Evolutionary conservation across 2,797 vertebrate genomes (phyloP).

Genomic region (Aeoliscus strigatus): DNA sequence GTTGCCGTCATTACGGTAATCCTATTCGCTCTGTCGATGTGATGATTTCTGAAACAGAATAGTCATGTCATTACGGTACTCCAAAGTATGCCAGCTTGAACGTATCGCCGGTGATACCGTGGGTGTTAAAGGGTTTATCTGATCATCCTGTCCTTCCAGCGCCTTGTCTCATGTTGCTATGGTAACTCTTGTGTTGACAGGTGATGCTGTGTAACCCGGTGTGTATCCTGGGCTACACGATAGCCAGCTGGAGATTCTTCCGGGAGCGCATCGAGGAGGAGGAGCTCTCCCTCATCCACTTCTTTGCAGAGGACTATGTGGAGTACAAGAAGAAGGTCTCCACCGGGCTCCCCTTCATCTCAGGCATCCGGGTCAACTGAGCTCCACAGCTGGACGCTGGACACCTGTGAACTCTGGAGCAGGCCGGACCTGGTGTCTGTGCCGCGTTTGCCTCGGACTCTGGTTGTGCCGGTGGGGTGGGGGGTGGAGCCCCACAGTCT

Average conservation of each 20-base stretch:
- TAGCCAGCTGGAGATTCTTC: conserved; percentile 96
- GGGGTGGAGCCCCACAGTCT: no score
- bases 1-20: no score
- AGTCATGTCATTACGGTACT: no score
- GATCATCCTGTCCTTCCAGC: no score
- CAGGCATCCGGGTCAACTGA: conserved; percentile 85
- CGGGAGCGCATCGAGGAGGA: conserved; percentile 94
- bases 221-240: conserved; percentile 85
- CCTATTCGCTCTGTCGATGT: no score
- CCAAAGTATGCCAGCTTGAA: no score
- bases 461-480: no score
- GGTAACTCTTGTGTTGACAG: conserved; percentile 56
- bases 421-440: conserved; percentile 41
- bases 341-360: conserved; percentile 92
- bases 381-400: conserved; percentile 13
- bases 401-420: conserved; percentile 48
- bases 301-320: conserved; percentile 94
- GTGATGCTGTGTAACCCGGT: conserved; percentile 92
- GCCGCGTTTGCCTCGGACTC: conserved; percentile 22
- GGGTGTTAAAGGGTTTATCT: no score
- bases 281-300: conserved; percentile 91
- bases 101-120: no score
- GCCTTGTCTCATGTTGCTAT: no score
- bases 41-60: no score
- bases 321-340: conserved; percentile 89